Evolutionary conservation across 2,888 invertebrate species (phyloP), one percentile per base, ranked within the genome.

Genomic region (Eilema griseolum): DNA sequence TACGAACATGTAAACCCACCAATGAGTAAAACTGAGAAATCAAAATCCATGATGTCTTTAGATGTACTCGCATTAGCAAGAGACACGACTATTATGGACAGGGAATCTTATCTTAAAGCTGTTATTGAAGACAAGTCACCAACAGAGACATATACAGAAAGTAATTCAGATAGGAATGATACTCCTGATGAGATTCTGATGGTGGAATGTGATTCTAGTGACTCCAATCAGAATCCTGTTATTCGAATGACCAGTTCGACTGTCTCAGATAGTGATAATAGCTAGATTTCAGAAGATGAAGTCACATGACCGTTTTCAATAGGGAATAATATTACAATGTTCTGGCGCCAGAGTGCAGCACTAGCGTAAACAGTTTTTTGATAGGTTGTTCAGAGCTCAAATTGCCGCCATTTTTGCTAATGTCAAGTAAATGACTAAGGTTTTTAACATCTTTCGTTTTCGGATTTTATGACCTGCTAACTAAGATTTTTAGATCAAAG

Each of bases 121-220:
- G 95, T 95, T 1, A 95, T 95, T 0, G 95, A 95, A 69, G 95
- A 95, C 56, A 95, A 95, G 69, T 95, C 95, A 0, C 95, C 95
- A 0, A 92, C 93, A 0, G 95, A 92, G 0, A 95, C 95, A 0
- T 95, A 95, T 65, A 95, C 95, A 0, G 95, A 94, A 72, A 95
- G 95, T 70, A 94, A 93, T 76, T 95, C 95, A 0, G 95, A 95
- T 28, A 89, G 94, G 56, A 95, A 95, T 52, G 95, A 95, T 0
- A 95, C 90, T 70, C 95, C 95, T 0, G 95, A 95, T 75, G 95
- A 95, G 72, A 94, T 95, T 31, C 67, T 95, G 64, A 92, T 95
- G 94, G 95, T 95, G 46, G 95, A 95, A 77, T 95, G 95, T 59
- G 95, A 95, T 63, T 94, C 95, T 3, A 95, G 94, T 72, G 95